Conservation (phyloP, 2,113 vertebrate species). For the Tyrannus savana region DNA sequence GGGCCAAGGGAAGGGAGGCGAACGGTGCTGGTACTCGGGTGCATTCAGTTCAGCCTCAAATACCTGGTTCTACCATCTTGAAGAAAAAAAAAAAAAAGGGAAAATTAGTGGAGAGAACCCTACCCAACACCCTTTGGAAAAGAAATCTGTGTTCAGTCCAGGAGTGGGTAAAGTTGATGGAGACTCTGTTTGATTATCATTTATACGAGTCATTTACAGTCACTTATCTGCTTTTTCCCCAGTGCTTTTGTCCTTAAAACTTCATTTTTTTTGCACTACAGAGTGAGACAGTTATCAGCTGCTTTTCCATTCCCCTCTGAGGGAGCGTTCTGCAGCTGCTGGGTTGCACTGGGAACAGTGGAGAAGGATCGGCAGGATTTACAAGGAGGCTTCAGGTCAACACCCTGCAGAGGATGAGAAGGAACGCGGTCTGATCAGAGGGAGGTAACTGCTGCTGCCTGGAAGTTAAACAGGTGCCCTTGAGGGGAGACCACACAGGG, state of each 20-base stretch:
- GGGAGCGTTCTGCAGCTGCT: background rate
- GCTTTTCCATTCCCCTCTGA: background rate
- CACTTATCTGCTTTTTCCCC: background rate
- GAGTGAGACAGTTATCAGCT: background rate
- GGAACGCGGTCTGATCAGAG: background rate
- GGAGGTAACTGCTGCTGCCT: background rate
- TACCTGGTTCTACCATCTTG: background rate
- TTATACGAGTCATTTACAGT: background rate
- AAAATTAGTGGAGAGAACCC: background rate
- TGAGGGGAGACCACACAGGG: background rate
- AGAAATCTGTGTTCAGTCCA: background rate
- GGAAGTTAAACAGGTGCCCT: background rate
- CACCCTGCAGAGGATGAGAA: background rate
- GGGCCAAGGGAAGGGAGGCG: background rate
- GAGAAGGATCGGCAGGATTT: background rate
- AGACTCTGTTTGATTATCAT: background rate
- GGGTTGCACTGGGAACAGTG: background rate
- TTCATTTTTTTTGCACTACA: background rate
- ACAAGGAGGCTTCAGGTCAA: slow-evolving; percentile 20
- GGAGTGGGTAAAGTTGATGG: background rate
- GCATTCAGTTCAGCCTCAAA: background rate
- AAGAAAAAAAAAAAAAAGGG: background rate
- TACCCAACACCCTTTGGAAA: background rate
- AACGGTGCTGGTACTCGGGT: background rate
- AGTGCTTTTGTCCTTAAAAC: background rate